Conservation (phyloP, 2,888 invertebrate genomes). For the Aphrophora alni region DNA sequence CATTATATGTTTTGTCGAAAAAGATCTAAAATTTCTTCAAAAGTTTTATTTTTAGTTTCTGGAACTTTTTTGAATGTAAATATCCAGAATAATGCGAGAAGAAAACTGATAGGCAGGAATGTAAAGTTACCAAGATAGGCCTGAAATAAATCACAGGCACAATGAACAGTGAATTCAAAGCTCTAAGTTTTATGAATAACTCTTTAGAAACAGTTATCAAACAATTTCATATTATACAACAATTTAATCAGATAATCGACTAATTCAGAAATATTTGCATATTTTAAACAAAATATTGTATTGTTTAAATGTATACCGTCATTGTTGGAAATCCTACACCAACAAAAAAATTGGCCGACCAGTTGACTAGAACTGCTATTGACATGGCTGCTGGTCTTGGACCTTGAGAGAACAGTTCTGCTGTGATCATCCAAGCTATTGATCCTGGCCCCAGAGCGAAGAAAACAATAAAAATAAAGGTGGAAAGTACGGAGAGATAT, state of each 20-base stretch:
- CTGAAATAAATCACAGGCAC: conserved; percentile 63
- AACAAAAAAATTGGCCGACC: conserved; percentile 96
- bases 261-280: too few relatives aligned
- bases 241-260: too few relatives aligned
- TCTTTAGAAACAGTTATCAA: too few relatives aligned
- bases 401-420: conserved; percentile 96
- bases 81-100: conserved; percentile 97
- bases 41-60: conserved; percentile 75
- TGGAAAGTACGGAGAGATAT: conserved; percentile 92
- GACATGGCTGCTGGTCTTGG: conserved; percentile 97
- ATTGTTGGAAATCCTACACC: conserved; percentile 94
- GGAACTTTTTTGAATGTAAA: conserved; percentile 99
- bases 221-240: too few relatives aligned
- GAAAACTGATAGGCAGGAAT: conserved; percentile 97
- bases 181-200: too few relatives aligned
- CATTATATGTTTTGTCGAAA: conserved; percentile 83
- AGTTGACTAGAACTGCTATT: conserved; percentile 95
- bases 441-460: conserved; percentile 97
- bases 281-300: too few relatives aligned
- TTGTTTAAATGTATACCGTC: conserved; percentile 84
- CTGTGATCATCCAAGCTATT: conserved; percentile 98
- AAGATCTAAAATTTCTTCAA: conserved; percentile 94
- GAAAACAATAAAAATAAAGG: conserved; percentile 93
- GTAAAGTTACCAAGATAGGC: conserved; percentile 92
- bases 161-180: too few relatives aligned